Percentiles rank a stretch among this genome's conserved stretches.
Evolutionary conservation across 2,888 invertebrate species (phyloP).

Genomic region (Pristionchus exspectatus): DNA sequence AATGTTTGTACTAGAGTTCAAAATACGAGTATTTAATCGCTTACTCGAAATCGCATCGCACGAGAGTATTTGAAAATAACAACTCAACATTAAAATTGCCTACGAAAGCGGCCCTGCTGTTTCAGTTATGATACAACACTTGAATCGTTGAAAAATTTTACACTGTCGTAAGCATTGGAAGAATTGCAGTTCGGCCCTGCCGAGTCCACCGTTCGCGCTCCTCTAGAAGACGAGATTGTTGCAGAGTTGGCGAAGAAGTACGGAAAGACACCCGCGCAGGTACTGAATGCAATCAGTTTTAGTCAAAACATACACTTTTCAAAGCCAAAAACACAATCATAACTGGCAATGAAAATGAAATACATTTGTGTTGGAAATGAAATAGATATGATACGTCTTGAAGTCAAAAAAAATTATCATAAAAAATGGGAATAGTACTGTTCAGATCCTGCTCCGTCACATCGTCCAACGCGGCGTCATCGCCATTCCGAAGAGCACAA

Average conservation of each 20-base stretch:
- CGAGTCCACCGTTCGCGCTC: conserved; percentile 66
- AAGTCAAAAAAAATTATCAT: too few relatives aligned
- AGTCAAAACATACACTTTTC: too few relatives aligned
- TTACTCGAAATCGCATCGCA: too few relatives aligned
- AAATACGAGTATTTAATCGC: not conserved
- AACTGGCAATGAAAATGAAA: too few relatives aligned
- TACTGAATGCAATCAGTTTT: not conserved
- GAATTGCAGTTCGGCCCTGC: conserved; percentile 63
- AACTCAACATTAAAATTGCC: too few relatives aligned
- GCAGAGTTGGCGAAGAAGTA: conserved; percentile 64
- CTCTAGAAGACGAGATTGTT: conserved; percentile 64
- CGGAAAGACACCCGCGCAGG: conserved; percentile 68
- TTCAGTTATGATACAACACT: too few relatives aligned
- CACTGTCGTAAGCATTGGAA: not conserved
- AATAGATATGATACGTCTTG: too few relatives aligned
- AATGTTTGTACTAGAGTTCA: not conserved
- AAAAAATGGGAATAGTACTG: not conserved
- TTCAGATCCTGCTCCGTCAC: conserved; percentile 65
- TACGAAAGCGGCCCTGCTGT: too few relatives aligned
- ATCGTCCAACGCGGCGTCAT: conserved; percentile 67
- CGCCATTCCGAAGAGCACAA: conserved; percentile 68
- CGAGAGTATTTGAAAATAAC: not conserved
- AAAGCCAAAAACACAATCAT: too few relatives aligned
- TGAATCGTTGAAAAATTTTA: too few relatives aligned
- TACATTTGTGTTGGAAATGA: too few relatives aligned